A percentile compares a stretch with the other conserved stretches of the same genome.
Conservation (phyloP, 2,797 vertebrate species). For the Anguilla megastoma region DNA sequence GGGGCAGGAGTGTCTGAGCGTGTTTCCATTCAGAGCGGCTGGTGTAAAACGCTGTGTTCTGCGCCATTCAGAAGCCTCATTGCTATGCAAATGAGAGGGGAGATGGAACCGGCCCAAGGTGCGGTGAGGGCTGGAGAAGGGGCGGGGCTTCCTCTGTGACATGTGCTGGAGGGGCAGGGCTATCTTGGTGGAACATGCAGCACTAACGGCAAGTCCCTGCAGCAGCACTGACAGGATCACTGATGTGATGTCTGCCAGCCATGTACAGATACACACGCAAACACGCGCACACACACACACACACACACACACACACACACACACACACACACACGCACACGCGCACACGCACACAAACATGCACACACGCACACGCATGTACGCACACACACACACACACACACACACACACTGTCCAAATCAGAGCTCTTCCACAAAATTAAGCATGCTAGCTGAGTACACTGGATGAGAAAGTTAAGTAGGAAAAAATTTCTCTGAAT, state of each 20-base stretch:
- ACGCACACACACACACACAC: slow-evolving; percentile 16
- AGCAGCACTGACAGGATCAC: slow-evolving; percentile 14
- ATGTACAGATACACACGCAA: slow-evolving; percentile 5
- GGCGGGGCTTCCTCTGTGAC: slow-evolving; percentile 38
- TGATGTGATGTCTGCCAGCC: slow-evolving; percentile 30
- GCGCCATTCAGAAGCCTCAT: slow-evolving; percentile 44
- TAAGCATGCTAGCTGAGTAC: too few relatives aligned
- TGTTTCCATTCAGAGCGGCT: slow-evolving; percentile 11
- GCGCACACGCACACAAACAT: neutral
- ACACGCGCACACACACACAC: slow-evolving; percentile 8
- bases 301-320: neutral
- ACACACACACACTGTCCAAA: neutral
- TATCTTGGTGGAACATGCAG: too few relatives aligned
- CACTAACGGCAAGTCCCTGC: slow-evolving; percentile 29
- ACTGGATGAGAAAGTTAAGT: too few relatives aligned
- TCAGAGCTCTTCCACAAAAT: too few relatives aligned
- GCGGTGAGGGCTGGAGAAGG: slow-evolving; percentile 43
- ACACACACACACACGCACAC: neutral
- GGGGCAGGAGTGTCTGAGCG: neutral
- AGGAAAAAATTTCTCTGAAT: too few relatives aligned
- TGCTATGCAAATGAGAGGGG: slow-evolving; percentile 49
- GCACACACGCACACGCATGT: neutral
- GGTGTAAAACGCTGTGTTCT: slow-evolving; percentile 41
- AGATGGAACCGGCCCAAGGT: neutral
- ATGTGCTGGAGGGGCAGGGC: neutral